These are phyloP conservation scores for Alca torda DNA, from an alignment of 2,797 vertebrate species.

Conservation along the genomic window DNA sequence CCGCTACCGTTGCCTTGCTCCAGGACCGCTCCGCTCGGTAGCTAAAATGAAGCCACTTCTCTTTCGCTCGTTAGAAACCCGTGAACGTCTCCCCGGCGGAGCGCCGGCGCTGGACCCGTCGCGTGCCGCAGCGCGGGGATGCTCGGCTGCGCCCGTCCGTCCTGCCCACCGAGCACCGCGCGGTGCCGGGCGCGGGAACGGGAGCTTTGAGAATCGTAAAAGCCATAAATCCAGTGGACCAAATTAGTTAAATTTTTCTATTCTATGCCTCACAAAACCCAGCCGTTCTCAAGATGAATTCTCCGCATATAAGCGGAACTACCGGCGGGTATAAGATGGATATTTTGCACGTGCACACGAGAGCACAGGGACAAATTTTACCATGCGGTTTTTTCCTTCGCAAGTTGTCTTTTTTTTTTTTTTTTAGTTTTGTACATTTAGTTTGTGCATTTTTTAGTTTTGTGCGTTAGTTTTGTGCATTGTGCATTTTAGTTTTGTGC, in stretches of 20 bases:
- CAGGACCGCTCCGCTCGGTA: background rate
- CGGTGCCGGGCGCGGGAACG: background rate
- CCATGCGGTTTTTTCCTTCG: background rate
- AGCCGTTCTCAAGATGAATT: background rate
- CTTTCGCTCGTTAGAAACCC: no score
- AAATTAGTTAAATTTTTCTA: conserved; percentile 38
- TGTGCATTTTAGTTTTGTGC: no score
- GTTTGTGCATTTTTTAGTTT: background rate
- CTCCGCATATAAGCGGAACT: background rate
- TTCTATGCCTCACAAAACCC: conserved; percentile 45
- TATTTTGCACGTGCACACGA: background rate
- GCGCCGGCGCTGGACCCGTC: no score
- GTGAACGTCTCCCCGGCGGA: no score
- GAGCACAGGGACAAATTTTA: conserved; percentile 18
- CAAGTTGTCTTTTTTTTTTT: background rate
- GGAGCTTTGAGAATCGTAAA: conserved; percentile 28
- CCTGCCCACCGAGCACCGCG: background rate
- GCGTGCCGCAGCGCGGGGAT: no score
- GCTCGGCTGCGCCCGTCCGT: background rate
- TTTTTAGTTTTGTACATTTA: background rate
- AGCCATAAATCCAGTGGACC: conserved; percentile 43
- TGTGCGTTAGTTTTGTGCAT: background rate
- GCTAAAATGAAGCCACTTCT: no score
- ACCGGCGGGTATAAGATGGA: background rate
- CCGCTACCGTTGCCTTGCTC: rapidly evolving